Percentiles rank a stretch among this genome's conserved stretches.
Conservation (phyloP, 2,888 invertebrate genomes). For the Margaritifera margaritifera region DNA sequence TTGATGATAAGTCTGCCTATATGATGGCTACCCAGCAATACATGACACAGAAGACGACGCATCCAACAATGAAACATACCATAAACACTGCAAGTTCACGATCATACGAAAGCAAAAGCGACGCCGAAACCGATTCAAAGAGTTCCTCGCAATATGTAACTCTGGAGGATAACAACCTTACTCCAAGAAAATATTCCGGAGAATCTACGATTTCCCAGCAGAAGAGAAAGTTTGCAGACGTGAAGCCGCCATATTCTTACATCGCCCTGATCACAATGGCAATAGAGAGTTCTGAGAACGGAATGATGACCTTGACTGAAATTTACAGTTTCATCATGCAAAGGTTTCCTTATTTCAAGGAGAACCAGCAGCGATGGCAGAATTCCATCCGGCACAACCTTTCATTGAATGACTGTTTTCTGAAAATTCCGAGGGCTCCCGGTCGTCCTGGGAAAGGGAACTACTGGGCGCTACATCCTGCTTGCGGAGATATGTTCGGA, state of each 20-base stretch:
- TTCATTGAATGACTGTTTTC: slow-evolving; percentile 96
- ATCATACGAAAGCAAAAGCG: too few species aligned
- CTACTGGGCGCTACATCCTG: slow-evolving; percentile 72
- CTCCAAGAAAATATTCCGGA: slow-evolving; percentile 33
- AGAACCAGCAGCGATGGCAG: slow-evolving; percentile 84
- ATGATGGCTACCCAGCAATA: too few species aligned
- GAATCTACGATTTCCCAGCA: slow-evolving; percentile 67
- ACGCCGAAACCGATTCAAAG: too few species aligned
- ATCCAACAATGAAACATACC: too few species aligned
- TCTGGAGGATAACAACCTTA: too few species aligned
- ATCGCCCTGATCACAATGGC: slow-evolving; percentile 99
- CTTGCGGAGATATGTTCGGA: slow-evolving; percentile 72
- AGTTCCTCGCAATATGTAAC: too few species aligned
- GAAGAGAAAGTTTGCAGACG: slow-evolving; percentile 78
- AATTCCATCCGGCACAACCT: slow-evolving; percentile 85
- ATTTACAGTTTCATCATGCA: slow-evolving; percentile 93
- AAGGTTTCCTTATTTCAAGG: slow-evolving; percentile 87
- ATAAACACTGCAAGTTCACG: too few species aligned
- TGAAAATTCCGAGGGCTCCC: slow-evolving; percentile 81
- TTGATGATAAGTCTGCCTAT: too few species aligned
- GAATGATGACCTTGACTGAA: slow-evolving; percentile 91
- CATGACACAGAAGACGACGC: too few species aligned
- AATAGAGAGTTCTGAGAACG: slow-evolving; percentile 97
- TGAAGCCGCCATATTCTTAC: slow-evolving; percentile 99
- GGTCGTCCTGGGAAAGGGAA: slow-evolving; percentile 72